Percentiles rank a stretch among this genome's conserved stretches.
Evolutionary conservation across 1,140 invertebrate genomes (phyloP).

Genomic region (Ectropis grisescens): DNA sequence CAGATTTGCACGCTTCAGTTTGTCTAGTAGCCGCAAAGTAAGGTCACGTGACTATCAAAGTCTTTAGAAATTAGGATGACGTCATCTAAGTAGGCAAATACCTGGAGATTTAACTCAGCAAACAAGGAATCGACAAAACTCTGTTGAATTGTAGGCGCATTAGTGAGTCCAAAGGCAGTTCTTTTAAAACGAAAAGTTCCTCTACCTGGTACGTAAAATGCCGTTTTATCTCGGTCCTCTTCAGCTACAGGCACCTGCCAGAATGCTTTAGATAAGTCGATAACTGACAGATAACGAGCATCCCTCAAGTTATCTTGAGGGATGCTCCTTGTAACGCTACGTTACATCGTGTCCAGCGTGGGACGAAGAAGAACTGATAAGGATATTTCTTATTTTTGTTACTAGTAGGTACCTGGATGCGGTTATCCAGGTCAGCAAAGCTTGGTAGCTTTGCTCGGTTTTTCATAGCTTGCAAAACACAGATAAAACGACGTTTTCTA

Average conservation of each 20-base stretch:
- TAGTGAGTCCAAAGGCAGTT: conserved; percentile 27
- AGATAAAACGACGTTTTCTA: too few species aligned
- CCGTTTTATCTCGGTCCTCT: conserved; percentile 19
- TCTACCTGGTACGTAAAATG: conserved; percentile 25
- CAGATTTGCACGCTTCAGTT: conserved; percentile 21
- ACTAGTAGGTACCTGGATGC: too few species aligned
- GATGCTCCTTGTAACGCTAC: too few species aligned
- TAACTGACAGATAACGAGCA: conserved; percentile 7
- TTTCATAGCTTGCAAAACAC: too few species aligned
- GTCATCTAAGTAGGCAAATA: conserved; percentile 36
- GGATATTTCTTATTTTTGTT: too few species aligned
- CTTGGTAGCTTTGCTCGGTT: too few species aligned
- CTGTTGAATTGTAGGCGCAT: conserved; percentile 13
- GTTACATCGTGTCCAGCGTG: too few species aligned
- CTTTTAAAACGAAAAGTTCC: conserved; percentile 23
- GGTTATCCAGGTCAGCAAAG: too few species aligned
- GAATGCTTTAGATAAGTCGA: conserved; percentile 21
- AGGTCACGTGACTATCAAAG: conserved; percentile 24
- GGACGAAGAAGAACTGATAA: too few species aligned
- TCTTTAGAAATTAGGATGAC: conserved; percentile 24
- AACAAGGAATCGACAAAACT: conserved; percentile 29
- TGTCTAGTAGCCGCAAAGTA: conserved; percentile 23
- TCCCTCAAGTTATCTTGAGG: conserved; percentile 14
- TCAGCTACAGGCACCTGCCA: conserved; percentile 32
- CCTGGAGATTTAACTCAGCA: conserved; percentile 13